Conservation (phyloP, 2,797 vertebrate species). For the Micropoecilia bifurca region DNA sequence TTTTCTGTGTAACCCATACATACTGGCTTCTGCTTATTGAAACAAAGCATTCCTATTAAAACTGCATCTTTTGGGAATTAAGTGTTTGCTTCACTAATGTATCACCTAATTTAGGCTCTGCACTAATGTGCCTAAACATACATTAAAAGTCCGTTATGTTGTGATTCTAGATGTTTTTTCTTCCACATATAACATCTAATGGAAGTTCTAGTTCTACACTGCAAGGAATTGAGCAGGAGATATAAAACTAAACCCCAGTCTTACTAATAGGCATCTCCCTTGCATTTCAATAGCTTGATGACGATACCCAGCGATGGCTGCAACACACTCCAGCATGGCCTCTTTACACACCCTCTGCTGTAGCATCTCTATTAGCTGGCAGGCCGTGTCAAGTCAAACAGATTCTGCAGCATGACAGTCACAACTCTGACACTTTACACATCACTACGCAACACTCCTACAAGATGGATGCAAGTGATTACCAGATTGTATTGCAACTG, state of each 20-base stretch:
- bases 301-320: not conserved
- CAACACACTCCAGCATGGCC: not conserved
- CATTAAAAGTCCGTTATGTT: not conserved
- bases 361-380: not conserved
- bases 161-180: not conserved
- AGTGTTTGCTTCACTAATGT: not conserved
- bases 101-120: not conserved
- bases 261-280: not conserved
- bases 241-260: not conserved
- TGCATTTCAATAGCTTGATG: not conserved
- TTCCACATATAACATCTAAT: not conserved
- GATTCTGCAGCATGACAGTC: not conserved
- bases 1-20: not conserved
- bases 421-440: not conserved
- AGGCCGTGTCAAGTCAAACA: not conserved
- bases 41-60: not conserved
- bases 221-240: not conserved
- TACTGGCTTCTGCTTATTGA: conserved; percentile 1
- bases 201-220: not conserved
- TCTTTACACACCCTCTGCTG: not conserved
- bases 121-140: not conserved
- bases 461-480: not conserved
- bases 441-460: not conserved
- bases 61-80: not conserved
- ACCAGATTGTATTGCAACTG: not conserved